These are phyloP conservation scores for Hemaris fuciformis DNA, from an alignment of 2,888 invertebrate species.

Conservation along the genomic window DNA sequence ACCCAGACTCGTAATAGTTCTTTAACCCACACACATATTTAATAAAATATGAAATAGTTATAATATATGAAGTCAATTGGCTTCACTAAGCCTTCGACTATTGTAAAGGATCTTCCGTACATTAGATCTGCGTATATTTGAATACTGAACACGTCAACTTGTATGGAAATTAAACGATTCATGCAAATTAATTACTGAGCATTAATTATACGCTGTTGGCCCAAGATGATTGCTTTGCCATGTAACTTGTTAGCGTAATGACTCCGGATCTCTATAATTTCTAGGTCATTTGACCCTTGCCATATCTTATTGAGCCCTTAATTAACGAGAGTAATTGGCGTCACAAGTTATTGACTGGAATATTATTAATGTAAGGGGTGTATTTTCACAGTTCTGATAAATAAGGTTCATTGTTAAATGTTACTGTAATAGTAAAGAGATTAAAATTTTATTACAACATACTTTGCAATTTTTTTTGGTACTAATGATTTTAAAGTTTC, in stretches of 20 bases:
- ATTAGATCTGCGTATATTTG: neutral
- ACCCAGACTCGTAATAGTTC: too few relatives aligned
- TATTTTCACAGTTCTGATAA: neutral
- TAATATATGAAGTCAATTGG: too few relatives aligned
- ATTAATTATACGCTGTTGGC: conserved; percentile 40
- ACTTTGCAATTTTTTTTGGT: too few relatives aligned
- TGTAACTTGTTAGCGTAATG: conserved; percentile 41
- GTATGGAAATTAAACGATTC: conserved; percentile 24
- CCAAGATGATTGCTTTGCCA: conserved; percentile 40
- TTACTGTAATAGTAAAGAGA: too few relatives aligned
- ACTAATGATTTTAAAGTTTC: too few relatives aligned
- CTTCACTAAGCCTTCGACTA: too few relatives aligned
- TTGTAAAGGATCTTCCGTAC: too few relatives aligned
- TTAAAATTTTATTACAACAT: too few relatives aligned
- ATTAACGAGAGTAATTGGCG: conserved; percentile 13
- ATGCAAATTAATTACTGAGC: conserved; percentile 41
- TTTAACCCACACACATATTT: too few relatives aligned
- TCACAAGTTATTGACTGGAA: neutral
- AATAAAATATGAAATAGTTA: too few relatives aligned
- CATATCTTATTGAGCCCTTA: conserved; percentile 31
- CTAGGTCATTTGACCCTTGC: conserved; percentile 18
- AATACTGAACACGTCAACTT: neutral
- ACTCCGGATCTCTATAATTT: conserved; percentile 34
- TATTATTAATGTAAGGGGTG: neutral
- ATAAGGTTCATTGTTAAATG: too few relatives aligned